phyloP scores from a whole-genome alignment of 2,888 invertebrate genomes.

The Augochlorella aurata region DNA sequence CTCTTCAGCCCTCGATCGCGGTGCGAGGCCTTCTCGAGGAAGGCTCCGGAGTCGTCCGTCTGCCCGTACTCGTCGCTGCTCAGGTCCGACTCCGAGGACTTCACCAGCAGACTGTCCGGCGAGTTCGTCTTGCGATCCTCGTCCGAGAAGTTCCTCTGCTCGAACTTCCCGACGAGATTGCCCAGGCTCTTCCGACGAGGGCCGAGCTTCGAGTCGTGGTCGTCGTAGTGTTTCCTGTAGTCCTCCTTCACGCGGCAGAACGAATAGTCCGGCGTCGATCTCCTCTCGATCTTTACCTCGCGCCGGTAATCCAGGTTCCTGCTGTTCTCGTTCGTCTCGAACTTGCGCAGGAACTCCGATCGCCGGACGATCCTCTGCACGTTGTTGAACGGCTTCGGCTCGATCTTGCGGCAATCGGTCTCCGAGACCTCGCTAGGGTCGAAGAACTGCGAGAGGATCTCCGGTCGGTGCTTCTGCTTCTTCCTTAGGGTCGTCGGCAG shows the following conservation, averaged over 20 bases:
- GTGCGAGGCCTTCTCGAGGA: slow-evolving; percentile 82
- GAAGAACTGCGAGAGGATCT: slow-evolving; percentile 79
- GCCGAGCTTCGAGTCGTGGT: slow-evolving; percentile 65
- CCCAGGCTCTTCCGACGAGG: slow-evolving; percentile 58
- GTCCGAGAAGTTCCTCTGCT: slow-evolving; percentile 74
- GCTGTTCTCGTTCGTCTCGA: slow-evolving; percentile 67
- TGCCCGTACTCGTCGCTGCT: slow-evolving; percentile 83
- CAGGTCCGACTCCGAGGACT: slow-evolving; percentile 79
- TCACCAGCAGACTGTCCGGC: slow-evolving; percentile 80
- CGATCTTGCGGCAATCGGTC: slow-evolving; percentile 73
- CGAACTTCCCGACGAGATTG: slow-evolving; percentile 58
- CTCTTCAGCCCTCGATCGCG: slow-evolving; percentile 66
- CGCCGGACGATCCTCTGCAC: slow-evolving; percentile 73
- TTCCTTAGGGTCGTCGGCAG: slow-evolving; percentile 80
- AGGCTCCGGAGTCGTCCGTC: slow-evolving; percentile 81
- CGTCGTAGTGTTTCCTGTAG: slow-evolving; percentile 75
- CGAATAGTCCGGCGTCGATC: slow-evolving; percentile 58
- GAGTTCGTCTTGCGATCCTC: slow-evolving; percentile 81
- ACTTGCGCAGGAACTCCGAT: slow-evolving; percentile 76
- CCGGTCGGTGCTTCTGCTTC: slow-evolving; percentile 78
- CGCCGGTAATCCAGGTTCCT: slow-evolving; percentile 62
- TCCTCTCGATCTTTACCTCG: slow-evolving; percentile 59
- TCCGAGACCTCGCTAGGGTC: slow-evolving; percentile 78
- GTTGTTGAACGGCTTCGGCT: slow-evolving; percentile 64
- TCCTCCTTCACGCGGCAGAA: slow-evolving; percentile 70